Evolutionary conservation across 2,797 vertebrate species (phyloP).

Genomic region (Peromyscus eremicus): DNA sequence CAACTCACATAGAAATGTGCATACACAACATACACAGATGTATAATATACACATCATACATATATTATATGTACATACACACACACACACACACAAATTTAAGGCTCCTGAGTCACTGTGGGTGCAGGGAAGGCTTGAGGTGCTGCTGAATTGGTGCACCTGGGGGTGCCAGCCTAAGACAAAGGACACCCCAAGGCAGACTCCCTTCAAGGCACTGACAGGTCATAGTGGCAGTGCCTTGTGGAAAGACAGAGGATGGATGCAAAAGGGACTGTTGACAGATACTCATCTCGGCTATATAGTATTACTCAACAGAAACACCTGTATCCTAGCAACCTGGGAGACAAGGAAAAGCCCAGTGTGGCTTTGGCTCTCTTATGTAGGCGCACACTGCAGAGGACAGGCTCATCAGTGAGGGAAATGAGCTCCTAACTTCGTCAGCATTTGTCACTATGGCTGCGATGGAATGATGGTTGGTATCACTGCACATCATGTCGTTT

Average conservation of each 20-base stretch:
- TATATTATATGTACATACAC: neutral
- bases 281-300: neutral
- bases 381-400: neutral
- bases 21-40: neutral
- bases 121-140: neutral
- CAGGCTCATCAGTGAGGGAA: neutral
- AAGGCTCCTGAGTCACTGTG: too few relatives aligned
- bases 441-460: neutral
- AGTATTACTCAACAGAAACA: neutral
- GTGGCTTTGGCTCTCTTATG: neutral
- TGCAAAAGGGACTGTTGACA: neutral
- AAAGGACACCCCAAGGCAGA: neutral
- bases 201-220: neutral
- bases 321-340: slow-evolving; percentile 58
- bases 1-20: neutral
- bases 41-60: neutral
- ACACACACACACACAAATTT: neutral
- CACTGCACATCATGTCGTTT: neutral
- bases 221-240: neutral
- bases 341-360: neutral
- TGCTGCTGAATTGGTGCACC: neutral
- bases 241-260: neutral
- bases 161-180: neutral
- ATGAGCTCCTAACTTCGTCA: fast-evolving
- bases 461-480: neutral